Evolutionary conservation across 2,113 vertebrate species (phyloP), one percentile per base, ranked within the genome.

Genomic region (Alouatta palliata): DNA sequence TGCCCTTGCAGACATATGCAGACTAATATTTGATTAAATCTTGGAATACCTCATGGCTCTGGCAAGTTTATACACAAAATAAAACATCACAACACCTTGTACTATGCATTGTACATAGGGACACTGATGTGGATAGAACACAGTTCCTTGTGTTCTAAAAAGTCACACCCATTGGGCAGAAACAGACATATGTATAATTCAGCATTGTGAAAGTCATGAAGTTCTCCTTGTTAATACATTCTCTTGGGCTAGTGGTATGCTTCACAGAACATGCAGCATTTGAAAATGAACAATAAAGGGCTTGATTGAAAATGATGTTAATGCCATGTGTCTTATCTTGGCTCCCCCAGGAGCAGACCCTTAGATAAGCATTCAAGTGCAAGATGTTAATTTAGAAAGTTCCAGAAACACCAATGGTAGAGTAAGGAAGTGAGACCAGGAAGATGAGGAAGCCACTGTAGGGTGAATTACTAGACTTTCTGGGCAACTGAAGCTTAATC

Each of bases 311-410:
- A 70, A 90, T 40, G 30, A 11, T 30, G 1, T 70, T 71, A 81
- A 87, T 45, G 5, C 2, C n/a, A 23, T 64, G 56, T 73, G 52
- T 52, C 80, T 75, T 47, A 37, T 61, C 16, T 37, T 80, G 43
- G 61, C 61, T 93, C 23, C 40, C 52, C 45, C n/a, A 54, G n/a
- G 64, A 93, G 49, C 14, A 66, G n/a, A 93, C 12, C 49, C 32
- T 40, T 6, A 58, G 20, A 58, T 84, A 71, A 88, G n/a, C 4
- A 66, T 61, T 91, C 58, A 71, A 23, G 35, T 82, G 35, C 68
- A 96, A 86, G n/a, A 40, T 32, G 9, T 45, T 87, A 86, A 70
- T 64, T 91, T 70, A n/a, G n/a, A 97, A 91, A 76, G 27, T 30
- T 81, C 49, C 58, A 35, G 66, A 81, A 54, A 86, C 16, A 76